phyloP scores from a whole-genome alignment of 2,888 invertebrate genomes.

The Synanthedon formicaeformis region DNA sequence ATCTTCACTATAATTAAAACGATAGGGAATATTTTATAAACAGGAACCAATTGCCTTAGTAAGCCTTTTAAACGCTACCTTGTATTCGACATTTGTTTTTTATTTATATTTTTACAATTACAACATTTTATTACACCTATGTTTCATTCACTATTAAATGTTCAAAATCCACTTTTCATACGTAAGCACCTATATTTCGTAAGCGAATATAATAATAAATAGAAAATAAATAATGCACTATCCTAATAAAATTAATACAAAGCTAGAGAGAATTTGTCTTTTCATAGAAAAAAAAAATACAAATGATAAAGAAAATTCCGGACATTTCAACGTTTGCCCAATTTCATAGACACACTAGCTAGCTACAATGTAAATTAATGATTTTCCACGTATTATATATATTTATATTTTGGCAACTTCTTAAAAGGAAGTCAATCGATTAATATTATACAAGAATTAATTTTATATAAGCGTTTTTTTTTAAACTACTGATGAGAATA shows the following conservation, averaged over 20 bases:
- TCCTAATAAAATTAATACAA: conserved; percentile 7
- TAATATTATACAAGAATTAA: conserved; percentile 1
- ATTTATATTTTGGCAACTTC: conserved; percentile 27
- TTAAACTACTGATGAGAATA: too few relatives aligned
- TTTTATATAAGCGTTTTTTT: neutral
- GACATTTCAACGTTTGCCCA: neutral
- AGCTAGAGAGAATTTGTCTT: conserved; percentile 3
- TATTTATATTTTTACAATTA: neutral
- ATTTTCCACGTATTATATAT: conserved; percentile 2
- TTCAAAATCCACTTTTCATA: conserved; percentile 1
- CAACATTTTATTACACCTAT: neutral
- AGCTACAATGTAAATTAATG: neutral
- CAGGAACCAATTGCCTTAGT: neutral
- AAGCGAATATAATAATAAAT: conserved; percentile 3
- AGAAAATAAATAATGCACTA: conserved; percentile 6
- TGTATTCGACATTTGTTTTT: neutral
- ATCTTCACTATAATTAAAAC: neutral
- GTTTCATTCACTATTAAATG: neutral
- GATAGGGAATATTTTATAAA: neutral
- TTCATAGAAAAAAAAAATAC: neutral
- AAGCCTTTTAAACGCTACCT: neutral
- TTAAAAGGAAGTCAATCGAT: conserved; percentile 20
- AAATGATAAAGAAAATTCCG: too few relatives aligned
- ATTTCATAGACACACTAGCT: neutral
- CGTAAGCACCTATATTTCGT: conserved; percentile 5